Base-by-base conservation (phyloP, 2,797 vertebrate genomes). In the Anguilla anguilla region DNA sequence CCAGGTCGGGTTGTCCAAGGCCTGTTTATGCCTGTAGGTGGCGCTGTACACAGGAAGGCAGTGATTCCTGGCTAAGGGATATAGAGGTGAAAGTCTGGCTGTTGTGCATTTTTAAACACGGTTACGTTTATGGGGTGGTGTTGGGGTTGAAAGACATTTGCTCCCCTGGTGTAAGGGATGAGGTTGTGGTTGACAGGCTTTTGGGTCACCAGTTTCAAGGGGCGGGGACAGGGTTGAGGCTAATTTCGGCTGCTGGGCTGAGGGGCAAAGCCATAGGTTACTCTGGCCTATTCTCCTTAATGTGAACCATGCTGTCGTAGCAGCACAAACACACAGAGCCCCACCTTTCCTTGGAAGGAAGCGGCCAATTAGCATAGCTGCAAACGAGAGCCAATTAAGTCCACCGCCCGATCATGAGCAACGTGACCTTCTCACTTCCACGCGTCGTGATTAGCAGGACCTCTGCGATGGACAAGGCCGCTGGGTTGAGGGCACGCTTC, bases 371-470 rank as follows among this genome's bases (percentile, higher is more conserved):
- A 93, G 86, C 88, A 64, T 39, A 49, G 46, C 86, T 89, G 91
- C 86, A 90, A 90, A 89, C 84, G 83, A 57, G 69, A 89, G 91
- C 91, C 92, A 92, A 92, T 94, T 94, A 92, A 88, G 86, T 84
- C 69, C 67, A 86, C 77, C 90, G 86, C 82, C 89, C 93, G 90
- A 93, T 94, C 90, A 93, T 88, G 86, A 90, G 7, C 86, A 92
- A 91, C 92, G 91, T n/a, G 88, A 91, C 89, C 91, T 89, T 87
- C 72, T 55, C 85, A 89, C 87, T 87, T 28, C 64, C 0, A 11
- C 88, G 90, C 22, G 83, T 85, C 82, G 88, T 89, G 92, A 93
- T 94, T 91, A 92, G 89, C 55, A 5, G 22, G 46, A 39, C 67
- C 86, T 88, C 49, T 49, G 74, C 85, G 35, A 28, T 53, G 74